Evolutionary conservation across 2,113 vertebrate genomes (phyloP), one percentile per base, ranked within the genome.

Genomic region (Phoenicopterus ruber): DNA sequence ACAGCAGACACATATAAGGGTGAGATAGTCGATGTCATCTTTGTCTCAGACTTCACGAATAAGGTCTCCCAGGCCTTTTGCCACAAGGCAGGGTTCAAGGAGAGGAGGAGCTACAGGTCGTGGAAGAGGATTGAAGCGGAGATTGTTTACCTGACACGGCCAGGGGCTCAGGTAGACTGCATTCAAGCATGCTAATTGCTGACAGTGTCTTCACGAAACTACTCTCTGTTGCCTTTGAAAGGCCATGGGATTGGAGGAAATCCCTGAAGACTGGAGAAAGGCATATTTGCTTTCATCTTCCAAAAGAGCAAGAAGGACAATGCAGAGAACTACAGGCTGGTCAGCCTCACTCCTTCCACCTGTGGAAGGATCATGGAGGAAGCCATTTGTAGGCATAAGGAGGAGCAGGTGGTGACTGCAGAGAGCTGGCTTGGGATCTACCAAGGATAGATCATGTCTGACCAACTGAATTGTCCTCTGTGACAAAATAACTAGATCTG

Each of bases 1-100:
- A 42, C 29, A 47, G 36, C 36, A 61, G n/a, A 44, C 19, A 11
- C 32, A 80, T 36, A 5, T 29, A 36, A 74, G 55, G 18, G 17
- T 50, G 63, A 55, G n/a, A 10, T 17, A 20, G 22, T 24, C 3
- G 1, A 8, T 61, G 32, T 49, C 1, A 0, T 49, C 25, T 57
- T 70, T 82, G 38, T 32, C n/a, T 42, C 14, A 19, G 17, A 25
- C 18, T 65, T 82, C 17, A 29, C 32, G 49, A 50, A 1, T n/a
- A 36, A 82, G 65, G 19, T 77, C 19, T 94, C n/a, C 38, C 31
- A 76, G 50, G 31, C 8, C 19, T 85, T 70, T 78, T 47, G 19
- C 15, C 17, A 17, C 29, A 52, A 66, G 34, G 20, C 24, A 58
- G 36, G 10, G 8, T 26, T 58, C 26, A 49, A 50, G 46, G 26